Conservation (phyloP, 1,140 invertebrate genomes). For the Diploscapter pachys region DNA sequence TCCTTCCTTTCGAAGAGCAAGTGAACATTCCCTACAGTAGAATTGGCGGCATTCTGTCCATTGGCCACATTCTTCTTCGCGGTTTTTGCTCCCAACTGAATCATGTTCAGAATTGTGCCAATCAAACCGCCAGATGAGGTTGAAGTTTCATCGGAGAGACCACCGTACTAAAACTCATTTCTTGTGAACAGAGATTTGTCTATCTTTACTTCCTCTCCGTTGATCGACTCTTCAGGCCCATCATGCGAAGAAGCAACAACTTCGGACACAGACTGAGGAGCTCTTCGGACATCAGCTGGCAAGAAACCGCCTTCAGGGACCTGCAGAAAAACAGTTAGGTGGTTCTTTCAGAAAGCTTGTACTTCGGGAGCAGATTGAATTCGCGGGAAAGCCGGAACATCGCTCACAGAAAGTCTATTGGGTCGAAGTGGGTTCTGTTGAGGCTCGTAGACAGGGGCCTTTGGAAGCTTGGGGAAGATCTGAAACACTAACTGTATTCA, state of each 20-base stretch:
- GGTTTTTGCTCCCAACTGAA: conserved; percentile 41
- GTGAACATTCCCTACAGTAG: too few relatives aligned
- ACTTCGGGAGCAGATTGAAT: conserved; percentile 25
- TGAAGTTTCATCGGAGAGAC: conserved; percentile 47
- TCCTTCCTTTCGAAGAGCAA: not conserved
- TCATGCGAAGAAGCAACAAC: conserved; percentile 29
- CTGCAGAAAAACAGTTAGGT: conserved; percentile 38
- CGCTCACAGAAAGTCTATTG: conserved; percentile 1
- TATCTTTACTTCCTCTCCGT: conserved; percentile 41
- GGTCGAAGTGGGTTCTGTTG: not conserved
- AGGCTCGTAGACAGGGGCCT: conserved; percentile 26
- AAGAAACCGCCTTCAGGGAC: conserved; percentile 57
- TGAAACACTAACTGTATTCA: not conserved
- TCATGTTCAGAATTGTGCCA: conserved; percentile 55
- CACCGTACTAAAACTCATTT: conserved; percentile 48
- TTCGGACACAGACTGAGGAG: conserved; percentile 53
- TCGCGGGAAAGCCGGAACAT: conserved; percentile 10
- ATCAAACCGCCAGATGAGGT: conserved; percentile 54
- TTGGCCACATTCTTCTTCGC: too few relatives aligned
- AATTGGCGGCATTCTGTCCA: too few relatives aligned
- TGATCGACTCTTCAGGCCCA: conserved; percentile 10
- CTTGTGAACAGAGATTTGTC: not conserved
- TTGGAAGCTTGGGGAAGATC: conserved; percentile 48
- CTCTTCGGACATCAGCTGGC: conserved; percentile 42
- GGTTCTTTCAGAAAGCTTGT: not conserved